Evolutionary conservation across 2,797 vertebrate species (phyloP), one percentile per base, ranked within the genome.

Genomic region (Paratrypauchen microcephalus): DNA sequence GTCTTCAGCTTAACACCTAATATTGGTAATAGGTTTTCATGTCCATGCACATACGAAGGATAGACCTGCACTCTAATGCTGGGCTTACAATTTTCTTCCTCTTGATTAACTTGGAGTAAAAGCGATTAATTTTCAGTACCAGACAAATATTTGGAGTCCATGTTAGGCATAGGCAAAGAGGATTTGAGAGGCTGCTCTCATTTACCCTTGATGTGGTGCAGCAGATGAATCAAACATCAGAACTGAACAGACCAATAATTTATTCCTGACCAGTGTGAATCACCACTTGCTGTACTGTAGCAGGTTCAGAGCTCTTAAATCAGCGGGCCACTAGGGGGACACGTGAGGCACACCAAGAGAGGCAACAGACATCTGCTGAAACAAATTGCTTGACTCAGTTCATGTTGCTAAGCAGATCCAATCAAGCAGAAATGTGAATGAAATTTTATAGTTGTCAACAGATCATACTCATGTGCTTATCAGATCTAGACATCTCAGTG

Each of bases 341-440:
- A 78, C 16, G 69, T 65, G 80, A 79, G 70, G 60, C 16, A 69
- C 73, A 79, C 79, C 71, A 66, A 3, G 71, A 85, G 68, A 71
- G 81, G 32, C 32, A 63, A 78, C 13, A 66, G 76, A 82, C 82
- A 80, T 83, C 79, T 83, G 79, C 54, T 50, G 5, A 73, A 75
- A 74, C n/a, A 32, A 50, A 45, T 58, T 77, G 83, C 52, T 80
- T 81, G 80, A 66, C 70, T 61, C 66, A 59, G 50, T 64, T 72
- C 79, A 72, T 77, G 86, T 88, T 89, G 77, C 82, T 78, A 78
- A 70, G 86, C 85, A 74, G 82, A 89, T 58, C 15, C 24, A 2
- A 47, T 28, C 63, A 67, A 23, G 48, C 26, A 26, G 62, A 69
- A 68, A 23, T 66, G n/a, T 61, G 68, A 19, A 55, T 71, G 47